These are phyloP conservation scores for Cheilosia grossa DNA, from an alignment of 2,888 invertebrate species.

Conservation along the genomic window DNA sequence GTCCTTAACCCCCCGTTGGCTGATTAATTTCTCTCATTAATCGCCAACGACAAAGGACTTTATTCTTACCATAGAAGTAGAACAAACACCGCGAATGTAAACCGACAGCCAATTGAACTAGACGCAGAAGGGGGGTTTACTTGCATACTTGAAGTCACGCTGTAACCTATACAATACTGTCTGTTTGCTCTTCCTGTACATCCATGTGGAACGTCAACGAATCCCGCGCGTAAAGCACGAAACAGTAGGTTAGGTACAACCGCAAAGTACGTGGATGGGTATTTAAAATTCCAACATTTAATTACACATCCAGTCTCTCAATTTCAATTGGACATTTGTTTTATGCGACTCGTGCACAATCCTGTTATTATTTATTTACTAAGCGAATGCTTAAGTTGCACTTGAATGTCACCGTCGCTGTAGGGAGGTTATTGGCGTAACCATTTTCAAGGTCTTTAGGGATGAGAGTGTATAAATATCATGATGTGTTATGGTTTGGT, in stretches of 20 bases:
- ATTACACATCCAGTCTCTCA: conserved; percentile 3
- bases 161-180: conserved; percentile 28
- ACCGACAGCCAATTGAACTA: conserved; percentile 21
- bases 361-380: no score
- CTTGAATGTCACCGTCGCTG: conserved; percentile 22
- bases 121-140: conserved; percentile 8
- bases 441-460: conserved; percentile 60
- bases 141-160: conserved; percentile 8
- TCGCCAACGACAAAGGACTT: conserved; percentile 5
- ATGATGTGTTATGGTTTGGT: not conserved
- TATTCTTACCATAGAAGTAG: not conserved
- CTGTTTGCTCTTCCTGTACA: conserved; percentile 33
- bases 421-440: conserved; percentile 59
- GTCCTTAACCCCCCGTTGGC: not conserved
- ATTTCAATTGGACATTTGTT: conserved; percentile 8
- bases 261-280: conserved; percentile 17
- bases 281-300: conserved; percentile 42
- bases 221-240: conserved; percentile 11
- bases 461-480: conserved; percentile 10
- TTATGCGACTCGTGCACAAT: conserved; percentile 20
- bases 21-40: conserved; percentile 59
- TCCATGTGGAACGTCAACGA: not conserved
- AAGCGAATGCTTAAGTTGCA: conserved; percentile 36
- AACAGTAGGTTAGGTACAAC: conserved; percentile 22
- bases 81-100: conserved; percentile 3